Conservation (phyloP, 2,797 vertebrate species). For the Trematomus bernacchii region DNA sequence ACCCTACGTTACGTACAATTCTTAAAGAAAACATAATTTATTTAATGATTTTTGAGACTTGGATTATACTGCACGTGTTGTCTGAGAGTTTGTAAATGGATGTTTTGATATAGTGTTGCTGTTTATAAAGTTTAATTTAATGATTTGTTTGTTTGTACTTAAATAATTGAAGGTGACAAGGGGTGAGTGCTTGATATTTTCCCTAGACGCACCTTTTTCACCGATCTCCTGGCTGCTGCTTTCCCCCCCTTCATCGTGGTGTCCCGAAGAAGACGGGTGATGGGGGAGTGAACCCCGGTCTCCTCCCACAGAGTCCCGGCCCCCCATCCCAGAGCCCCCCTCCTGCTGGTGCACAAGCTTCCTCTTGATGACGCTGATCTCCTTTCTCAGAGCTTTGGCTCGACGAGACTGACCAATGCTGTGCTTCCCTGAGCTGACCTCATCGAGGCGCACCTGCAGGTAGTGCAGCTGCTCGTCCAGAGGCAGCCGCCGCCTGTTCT, state of each 20-base stretch:
- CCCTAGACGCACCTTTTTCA: conserved; percentile 89
- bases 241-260: conserved; percentile 96
- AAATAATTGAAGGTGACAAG: too few species aligned
- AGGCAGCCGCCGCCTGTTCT: conserved; percentile 92
- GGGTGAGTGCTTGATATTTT: too few species aligned
- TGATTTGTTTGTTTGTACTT: too few species aligned
- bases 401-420: conserved; percentile 94
- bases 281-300: conserved; percentile 83
- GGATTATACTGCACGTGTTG: too few species aligned
- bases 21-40: too few species aligned
- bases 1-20: too few species aligned
- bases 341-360: conserved; percentile 95
- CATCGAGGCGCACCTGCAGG: conserved; percentile 91
- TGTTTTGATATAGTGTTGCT: too few species aligned
- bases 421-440: conserved; percentile 93
- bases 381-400: conserved; percentile 97
- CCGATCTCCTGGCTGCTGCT: conserved; percentile 98
- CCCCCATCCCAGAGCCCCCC: conserved; percentile 83
- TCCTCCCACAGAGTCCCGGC: conserved; percentile 86
- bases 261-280: conserved; percentile 86
- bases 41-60: too few species aligned
- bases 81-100: too few species aligned
- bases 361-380: conserved; percentile 94
- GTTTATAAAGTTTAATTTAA: too few species aligned
- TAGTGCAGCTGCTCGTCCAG: conserved; percentile 96